Evolutionary conservation across 2,888 invertebrate species (phyloP).

Genomic region (Drosophila infuscata): DNA sequence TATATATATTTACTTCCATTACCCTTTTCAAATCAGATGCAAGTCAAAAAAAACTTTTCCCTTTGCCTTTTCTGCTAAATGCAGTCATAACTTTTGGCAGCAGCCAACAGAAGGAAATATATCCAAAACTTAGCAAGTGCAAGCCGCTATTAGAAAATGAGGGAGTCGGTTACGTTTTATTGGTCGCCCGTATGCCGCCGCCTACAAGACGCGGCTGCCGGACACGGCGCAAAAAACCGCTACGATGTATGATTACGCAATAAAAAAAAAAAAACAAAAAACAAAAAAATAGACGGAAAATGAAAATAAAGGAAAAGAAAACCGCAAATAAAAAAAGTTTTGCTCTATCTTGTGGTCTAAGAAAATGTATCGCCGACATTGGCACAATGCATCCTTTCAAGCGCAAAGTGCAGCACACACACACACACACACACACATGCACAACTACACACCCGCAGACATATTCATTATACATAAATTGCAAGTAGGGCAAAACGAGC

Average conservation of each 20-base stretch:
- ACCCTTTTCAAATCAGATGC: slow-evolving; percentile 74
- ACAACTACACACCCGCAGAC: slow-evolving; percentile 13
- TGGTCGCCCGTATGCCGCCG: slow-evolving; percentile 54
- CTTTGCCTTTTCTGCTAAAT: slow-evolving; percentile 65
- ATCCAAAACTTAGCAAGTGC: slow-evolving; percentile 59
- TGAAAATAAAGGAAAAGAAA: neutral
- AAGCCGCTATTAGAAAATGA: slow-evolving; percentile 73
- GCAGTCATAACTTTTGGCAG: slow-evolving; percentile 81
- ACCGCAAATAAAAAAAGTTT: slow-evolving; percentile 51
- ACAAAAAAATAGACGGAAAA: neutral
- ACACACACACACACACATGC: slow-evolving; percentile 1
- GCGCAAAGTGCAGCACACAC: slow-evolving; percentile 69
- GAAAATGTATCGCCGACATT: slow-evolving; percentile 73
- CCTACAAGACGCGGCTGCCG: slow-evolving; percentile 55
- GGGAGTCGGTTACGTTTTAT: slow-evolving; percentile 34
- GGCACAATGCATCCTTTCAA: slow-evolving; percentile 79
- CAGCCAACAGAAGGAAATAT: slow-evolving; percentile 43
- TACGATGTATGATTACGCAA: slow-evolving; percentile 49
- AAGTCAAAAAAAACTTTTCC: slow-evolving; percentile 61
- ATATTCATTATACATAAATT: slow-evolving; percentile 75
- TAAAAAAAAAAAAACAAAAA: slow-evolving; percentile 36
- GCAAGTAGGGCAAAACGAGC: slow-evolving; percentile 59
- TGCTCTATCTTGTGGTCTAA: slow-evolving; percentile 64
- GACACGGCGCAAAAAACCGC: slow-evolving; percentile 8
- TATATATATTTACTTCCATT: slow-evolving; percentile 41